These are phyloP conservation scores for Eledona agricola DNA, from an alignment of 2,888 invertebrate genomes.

Conservation along the genomic window DNA sequence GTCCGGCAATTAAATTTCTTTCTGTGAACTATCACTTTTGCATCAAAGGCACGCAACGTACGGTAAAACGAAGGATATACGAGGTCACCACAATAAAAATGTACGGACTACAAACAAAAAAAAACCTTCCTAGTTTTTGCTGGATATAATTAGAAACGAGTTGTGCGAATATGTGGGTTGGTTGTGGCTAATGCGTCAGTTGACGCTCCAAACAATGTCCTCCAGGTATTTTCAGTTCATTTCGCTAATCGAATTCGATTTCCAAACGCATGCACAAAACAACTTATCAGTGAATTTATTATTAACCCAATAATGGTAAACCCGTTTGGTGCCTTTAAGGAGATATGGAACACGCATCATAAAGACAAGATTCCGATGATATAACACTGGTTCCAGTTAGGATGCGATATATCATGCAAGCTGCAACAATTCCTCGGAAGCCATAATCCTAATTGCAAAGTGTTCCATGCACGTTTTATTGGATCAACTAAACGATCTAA, in stretches of 20 bases:
- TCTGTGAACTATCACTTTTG: slow-evolving; percentile 38
- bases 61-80: slow-evolving; percentile 42
- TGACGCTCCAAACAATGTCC: slow-evolving; percentile 7
- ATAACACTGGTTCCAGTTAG: no score
- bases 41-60: slow-evolving; percentile 44
- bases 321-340: no score
- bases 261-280: slow-evolving; percentile 2
- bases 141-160: slow-evolving; percentile 27
- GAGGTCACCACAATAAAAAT: slow-evolving; percentile 38
- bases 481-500: no score
- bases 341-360: no score
- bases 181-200: slow-evolving; percentile 19
- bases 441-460: no score
- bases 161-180: slow-evolving; percentile 18
- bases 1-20: slow-evolving; percentile 35
- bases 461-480: no score
- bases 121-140: slow-evolving; percentile 30
- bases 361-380: no score
- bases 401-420: no score
- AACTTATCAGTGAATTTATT: not conserved
- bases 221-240: slow-evolving; percentile 10
- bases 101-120: slow-evolving; percentile 25
- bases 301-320: slow-evolving; percentile 7
- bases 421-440: no score
- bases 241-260: no score